Evolutionary conservation across 2,113 vertebrate species (phyloP), one percentile per base, ranked within the genome.

Genomic region (Canis aureus): DNA sequence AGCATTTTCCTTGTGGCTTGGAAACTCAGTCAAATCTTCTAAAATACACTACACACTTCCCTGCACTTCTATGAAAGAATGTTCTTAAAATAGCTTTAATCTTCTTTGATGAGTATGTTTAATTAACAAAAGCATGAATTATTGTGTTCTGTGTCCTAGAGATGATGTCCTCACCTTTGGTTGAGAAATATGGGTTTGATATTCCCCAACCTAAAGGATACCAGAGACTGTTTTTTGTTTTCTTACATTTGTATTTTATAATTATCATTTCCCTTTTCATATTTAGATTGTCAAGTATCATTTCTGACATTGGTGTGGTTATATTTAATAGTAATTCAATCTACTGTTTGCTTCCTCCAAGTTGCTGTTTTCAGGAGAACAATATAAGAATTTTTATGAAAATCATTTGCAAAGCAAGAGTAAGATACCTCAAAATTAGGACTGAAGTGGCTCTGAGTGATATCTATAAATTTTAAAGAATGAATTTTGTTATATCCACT

Each of bases 391-490:
- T 87, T 3, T 69, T 87, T 57, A 86, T 76, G n/a, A 13, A 93
- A 90, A 92, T 67, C 17, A 53, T 73, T 83, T 93, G 27, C 38
- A 74, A 51, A 89, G 69, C 62, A 89, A 89, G 20, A 94, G 13
- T 62, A 89, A 94, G 49, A 92, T 60, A 19, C 5, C 43, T 90
- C 89, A n/a, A 92, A 51, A 86, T 32, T 93, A 73, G 57, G 51
- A 85, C 20, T 80, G 51, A 74, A 10, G 29, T 73, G 35, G 71
- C 23, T 85, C 51, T 92, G n/a, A 78, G 15, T 82, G 82, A 29
- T 38, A 71, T 25, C 87, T 29, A n/a, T 20, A 11, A 64, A 69
- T 60, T 71, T 97, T 90, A 55, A 85, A 93, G 66, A 85, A 79
- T 69, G 15, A 25, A 89, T 66, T 91, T 91, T 79, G 9, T 79